Evolutionary conservation across 2,888 invertebrate species (phyloP).

Genomic region (Frankliniella fusca): DNA sequence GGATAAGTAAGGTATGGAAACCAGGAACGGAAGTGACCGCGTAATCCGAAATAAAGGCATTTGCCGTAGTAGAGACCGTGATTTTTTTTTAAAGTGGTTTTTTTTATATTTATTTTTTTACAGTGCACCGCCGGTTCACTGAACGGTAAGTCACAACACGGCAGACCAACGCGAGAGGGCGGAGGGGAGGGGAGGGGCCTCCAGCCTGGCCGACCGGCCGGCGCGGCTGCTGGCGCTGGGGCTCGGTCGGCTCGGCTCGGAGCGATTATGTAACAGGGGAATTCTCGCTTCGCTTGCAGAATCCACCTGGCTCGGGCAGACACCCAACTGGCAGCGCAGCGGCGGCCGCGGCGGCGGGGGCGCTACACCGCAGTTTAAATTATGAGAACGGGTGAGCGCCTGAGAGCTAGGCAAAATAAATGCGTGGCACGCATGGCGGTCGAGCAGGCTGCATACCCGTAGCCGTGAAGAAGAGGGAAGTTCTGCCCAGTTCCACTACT

Average conservation of each 20-base stretch:
- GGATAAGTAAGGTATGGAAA: too few species aligned
- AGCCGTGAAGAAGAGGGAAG: too few species aligned
- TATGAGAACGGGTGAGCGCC: not conserved
- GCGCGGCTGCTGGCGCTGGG: not conserved
- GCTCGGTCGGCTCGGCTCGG: not conserved
- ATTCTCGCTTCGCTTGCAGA: slow-evolving; percentile 19
- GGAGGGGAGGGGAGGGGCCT: too few species aligned
- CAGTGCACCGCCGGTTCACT: not conserved
- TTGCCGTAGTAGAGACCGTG: too few species aligned
- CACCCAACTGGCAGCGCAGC: not conserved
- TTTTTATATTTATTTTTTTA: too few species aligned
- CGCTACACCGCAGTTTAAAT: too few species aligned
- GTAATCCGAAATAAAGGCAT: too few species aligned
- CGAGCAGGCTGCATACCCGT: not conserved
- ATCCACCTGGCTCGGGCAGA: not conserved
- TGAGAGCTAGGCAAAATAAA: not conserved
- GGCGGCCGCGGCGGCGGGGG: too few species aligned
- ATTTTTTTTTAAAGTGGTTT: too few species aligned
- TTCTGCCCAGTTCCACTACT: too few species aligned
- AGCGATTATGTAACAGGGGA: slow-evolving; percentile 8
- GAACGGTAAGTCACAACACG: slow-evolving; percentile 19
- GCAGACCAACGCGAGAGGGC: too few species aligned
- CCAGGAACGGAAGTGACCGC: too few species aligned
- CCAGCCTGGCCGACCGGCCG: not conserved
- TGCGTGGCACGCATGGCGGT: not conserved